phyloP scores from a whole-genome alignment of 1,140 invertebrate species.

The Papilio dardanus region DNA sequence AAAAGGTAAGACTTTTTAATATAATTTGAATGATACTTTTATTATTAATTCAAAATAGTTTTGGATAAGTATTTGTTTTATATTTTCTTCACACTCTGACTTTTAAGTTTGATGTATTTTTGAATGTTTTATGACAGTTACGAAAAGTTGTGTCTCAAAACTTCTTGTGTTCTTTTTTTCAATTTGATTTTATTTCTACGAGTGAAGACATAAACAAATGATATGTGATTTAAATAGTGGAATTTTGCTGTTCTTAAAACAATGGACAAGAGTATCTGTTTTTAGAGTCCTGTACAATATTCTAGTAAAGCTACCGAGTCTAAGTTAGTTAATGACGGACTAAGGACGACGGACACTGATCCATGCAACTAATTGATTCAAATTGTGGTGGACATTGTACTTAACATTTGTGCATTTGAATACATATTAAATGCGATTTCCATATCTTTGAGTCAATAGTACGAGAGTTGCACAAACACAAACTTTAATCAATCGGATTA shows the following conservation, averaged over 20 bases:
- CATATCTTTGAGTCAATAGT: background rate
- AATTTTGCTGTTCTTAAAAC: background rate
- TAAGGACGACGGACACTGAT: background rate
- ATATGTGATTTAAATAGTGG: background rate
- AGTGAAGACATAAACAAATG: background rate
- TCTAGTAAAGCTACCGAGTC: background rate
- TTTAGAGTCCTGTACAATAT: background rate
- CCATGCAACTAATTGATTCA: background rate
- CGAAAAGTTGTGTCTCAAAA: too few species aligned
- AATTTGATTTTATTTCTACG: too few species aligned
- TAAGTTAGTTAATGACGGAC: background rate
- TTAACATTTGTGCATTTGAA: slow-evolving; percentile 6
- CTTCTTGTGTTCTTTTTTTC: background rate
- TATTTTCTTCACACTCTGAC: too few species aligned
- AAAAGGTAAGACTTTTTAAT: background rate
- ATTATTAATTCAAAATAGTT: too few species aligned
- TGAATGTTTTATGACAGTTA: too few species aligned
- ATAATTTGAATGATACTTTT: too few species aligned
- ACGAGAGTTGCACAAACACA: background rate
- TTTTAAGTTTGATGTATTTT: too few species aligned
- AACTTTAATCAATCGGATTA: background rate
- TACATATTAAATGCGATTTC: background rate
- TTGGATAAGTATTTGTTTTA: too few species aligned
- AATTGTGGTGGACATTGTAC: background rate
- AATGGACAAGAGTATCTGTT: background rate